A percentile compares a stretch with the other conserved stretches of the same genome.
Conservation (phyloP, 1,140 invertebrate genomes). For the Scaptomyza pallida region DNA sequence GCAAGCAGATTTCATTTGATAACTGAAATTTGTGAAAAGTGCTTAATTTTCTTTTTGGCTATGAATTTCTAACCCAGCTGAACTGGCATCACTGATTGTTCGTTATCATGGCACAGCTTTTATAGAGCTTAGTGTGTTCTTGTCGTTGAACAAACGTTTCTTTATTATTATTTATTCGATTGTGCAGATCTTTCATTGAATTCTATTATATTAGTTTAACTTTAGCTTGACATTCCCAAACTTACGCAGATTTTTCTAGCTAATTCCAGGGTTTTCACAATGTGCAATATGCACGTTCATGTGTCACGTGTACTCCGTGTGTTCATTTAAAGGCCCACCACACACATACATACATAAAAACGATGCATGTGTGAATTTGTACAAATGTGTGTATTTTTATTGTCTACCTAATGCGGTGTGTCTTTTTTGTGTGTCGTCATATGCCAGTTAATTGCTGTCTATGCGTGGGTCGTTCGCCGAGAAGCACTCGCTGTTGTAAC, state of each 20-base stretch:
- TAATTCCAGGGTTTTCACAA: conserved; percentile 6
- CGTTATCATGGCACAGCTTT: not conserved
- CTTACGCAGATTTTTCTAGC: conserved; percentile 14
- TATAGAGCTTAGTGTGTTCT: not conserved
- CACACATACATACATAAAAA: not conserved
- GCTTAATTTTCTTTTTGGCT: not conserved
- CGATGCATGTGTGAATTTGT: conserved; percentile 3
- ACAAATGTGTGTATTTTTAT: conserved; percentile 27
- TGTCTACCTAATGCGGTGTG: conserved; percentile 27
- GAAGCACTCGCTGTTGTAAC: conserved; percentile 56
- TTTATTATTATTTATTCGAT: conserved; percentile 24
- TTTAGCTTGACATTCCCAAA: conserved; percentile 26
- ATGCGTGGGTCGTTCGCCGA: conserved; percentile 56
- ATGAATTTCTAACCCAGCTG: not conserved
- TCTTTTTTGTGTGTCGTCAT: conserved; percentile 18
- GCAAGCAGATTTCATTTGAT: too few species aligned
- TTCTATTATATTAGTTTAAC: conserved; percentile 16
- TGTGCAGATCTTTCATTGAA: not conserved
- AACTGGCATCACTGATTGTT: conserved; percentile 1
- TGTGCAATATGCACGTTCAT: not conserved
- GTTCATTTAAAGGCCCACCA: conserved; percentile 3
- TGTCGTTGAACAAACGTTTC: conserved; percentile 7
- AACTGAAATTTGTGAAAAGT: too few species aligned
- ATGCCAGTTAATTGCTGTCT: conserved; percentile 62
- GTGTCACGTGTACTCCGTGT: conserved; percentile 18